phyloP scores from a whole-genome alignment of 1,140 invertebrate species.

The Neodiprion lecontei region DNA sequence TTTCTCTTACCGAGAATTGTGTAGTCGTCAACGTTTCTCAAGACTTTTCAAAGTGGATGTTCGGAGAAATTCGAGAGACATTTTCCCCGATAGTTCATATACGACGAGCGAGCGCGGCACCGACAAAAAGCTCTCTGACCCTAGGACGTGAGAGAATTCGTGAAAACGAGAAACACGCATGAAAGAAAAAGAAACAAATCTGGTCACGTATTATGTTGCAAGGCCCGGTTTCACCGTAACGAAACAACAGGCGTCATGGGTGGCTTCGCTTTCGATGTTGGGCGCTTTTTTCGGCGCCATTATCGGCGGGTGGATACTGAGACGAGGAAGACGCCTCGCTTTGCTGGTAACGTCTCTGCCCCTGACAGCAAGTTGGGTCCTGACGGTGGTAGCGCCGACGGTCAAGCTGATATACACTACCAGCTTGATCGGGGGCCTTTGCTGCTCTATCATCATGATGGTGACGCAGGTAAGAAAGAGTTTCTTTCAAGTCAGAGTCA shows the following conservation, averaged over 20 bases:
- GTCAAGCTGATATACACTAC: constrained; percentile 80
- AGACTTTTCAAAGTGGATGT: too few species aligned
- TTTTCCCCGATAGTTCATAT: too few species aligned
- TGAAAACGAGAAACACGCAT: too few species aligned
- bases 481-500: constrained; percentile 6
- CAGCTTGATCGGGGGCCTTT: constrained; percentile 80
- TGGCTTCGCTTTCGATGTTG: constrained; percentile 79
- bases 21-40: too few species aligned
- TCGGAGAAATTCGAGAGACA: too few species aligned
- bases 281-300: constrained; percentile 81
- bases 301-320: constrained; percentile 77
- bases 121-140: too few species aligned
- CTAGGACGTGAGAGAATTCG: too few species aligned
- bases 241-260: constrained; percentile 81
- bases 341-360: constrained; percentile 75
- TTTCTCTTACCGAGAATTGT: too few species aligned
- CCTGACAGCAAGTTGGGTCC: constrained; percentile 76
- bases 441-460: constrained; percentile 80
- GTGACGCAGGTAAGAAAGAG: constrained; percentile 72
- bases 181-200: too few species aligned
- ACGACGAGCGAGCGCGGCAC: too few species aligned
- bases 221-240: constrained; percentile 69
- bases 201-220: too few species aligned
- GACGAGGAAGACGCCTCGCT: constrained; percentile 72
- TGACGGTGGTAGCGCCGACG: constrained; percentile 76